Base-by-base conservation (phyloP, 2,113 vertebrate species). In the Mesoclemmys tuberculata region DNA sequence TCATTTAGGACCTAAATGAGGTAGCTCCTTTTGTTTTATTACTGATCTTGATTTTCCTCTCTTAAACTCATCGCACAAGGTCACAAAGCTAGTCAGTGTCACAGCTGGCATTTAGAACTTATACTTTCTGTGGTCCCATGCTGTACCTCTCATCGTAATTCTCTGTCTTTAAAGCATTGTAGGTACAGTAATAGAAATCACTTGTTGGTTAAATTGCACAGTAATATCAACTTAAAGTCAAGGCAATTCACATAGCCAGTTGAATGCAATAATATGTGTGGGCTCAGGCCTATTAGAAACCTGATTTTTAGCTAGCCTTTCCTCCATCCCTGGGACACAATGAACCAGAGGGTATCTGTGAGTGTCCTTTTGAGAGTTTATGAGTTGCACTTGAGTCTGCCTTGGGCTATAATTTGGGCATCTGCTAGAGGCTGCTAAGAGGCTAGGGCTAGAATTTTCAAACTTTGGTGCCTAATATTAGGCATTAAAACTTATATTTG, bases 61-160 rank as follows among this genome's bases (percentile, higher is more conserved):
- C 68, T 61, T 78, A 78, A 77, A 68, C 13, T 19, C 27, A 56
- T 14, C 0, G 14, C 58, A 14, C 12, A 46, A 3, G 5, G 58
- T n/a, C 27, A 35, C 52, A 86, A 58, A 84, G 74, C 46, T 77
- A 82, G 19, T 14, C 27, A 26, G 22, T 48, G 22, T 5, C 5
- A 55, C 44, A 82, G 38, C 21, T 52, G 44, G 13, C 64, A 16
- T 26, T 41, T 41, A 27, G 26, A 74, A 4, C 29, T 26, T 14
- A 22, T 21, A 38, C 64, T 38, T 0, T 0, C 2, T 55, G 38
- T 54, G 6, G 1, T 41, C 10, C 38, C 68, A 2, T 27, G 38
- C 24, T 44, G 74, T 61, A 11, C 12, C 18, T 19, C 44, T 84
- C 18, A 2, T 9, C 68, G 11, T 14, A 13, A 41, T 82, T 44